Percentiles rank a stretch among this genome's conserved stretches.
These are phyloP conservation scores for Hippolais icterina DNA, from an alignment of 2,113 vertebrate species.

Conservation along the genomic window DNA sequence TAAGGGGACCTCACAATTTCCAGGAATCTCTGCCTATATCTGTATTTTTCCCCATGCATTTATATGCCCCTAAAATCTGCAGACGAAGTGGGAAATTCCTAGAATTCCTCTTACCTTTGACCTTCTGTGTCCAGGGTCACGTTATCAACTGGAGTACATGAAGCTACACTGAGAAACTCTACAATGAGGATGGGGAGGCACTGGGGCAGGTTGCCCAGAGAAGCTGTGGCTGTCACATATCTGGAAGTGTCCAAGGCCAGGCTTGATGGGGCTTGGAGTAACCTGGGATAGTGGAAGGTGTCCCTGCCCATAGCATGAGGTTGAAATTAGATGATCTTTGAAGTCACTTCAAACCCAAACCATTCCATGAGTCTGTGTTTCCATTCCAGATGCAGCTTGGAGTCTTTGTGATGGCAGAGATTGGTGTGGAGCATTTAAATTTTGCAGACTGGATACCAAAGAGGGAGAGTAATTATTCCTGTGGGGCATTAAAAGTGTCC, in stretches of 20 bases:
- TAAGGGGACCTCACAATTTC: neutral
- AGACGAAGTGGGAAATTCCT: neutral
- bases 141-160: neutral
- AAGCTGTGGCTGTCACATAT: neutral
- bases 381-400: neutral
- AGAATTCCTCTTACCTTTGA: neutral
- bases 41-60: neutral
- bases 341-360: neutral
- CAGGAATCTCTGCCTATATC: neutral
- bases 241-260: neutral
- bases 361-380: neutral
- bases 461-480: neutral
- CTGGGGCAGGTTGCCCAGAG: neutral
- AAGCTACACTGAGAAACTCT: neutral
- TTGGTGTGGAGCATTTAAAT: neutral
- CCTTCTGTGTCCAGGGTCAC: neutral
- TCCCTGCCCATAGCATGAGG: neutral
- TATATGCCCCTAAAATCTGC: neutral
- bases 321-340: neutral
- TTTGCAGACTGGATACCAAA: neutral
- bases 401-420: neutral
- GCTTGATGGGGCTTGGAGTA: rapidly evolving
- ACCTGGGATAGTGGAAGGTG: neutral
- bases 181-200: rapidly evolving
- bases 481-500: neutral